These are phyloP conservation scores for Embiotoca jacksoni DNA, from an alignment of 2,113 vertebrate genomes.

Conservation along the genomic window DNA sequence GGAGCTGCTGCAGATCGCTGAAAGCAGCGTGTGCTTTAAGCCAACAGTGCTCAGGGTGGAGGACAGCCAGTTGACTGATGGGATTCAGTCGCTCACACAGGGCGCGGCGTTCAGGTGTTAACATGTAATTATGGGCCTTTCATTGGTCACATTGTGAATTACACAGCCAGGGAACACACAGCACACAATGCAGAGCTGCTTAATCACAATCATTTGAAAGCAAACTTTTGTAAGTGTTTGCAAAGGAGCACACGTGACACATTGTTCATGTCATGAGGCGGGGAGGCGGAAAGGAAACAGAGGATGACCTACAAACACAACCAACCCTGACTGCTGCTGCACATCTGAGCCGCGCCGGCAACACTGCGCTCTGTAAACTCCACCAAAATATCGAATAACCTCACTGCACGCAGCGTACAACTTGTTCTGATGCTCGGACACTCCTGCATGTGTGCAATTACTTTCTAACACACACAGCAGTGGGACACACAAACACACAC, in stretches of 20 bases:
- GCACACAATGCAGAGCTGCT: slow-evolving; percentile 53
- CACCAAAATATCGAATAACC: slow-evolving; percentile 20
- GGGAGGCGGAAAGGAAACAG: neutral
- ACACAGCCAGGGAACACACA: slow-evolving; percentile 63
- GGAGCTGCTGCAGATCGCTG: slow-evolving; percentile 66
- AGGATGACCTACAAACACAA: slow-evolving; percentile 7
- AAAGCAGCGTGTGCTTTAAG: slow-evolving; percentile 59
- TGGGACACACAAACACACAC: slow-evolving; percentile 66
- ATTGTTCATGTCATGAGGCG: slow-evolving; percentile 19
- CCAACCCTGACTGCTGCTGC: neutral
- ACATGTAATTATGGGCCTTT: slow-evolving; percentile 85
- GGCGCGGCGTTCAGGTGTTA: slow-evolving; percentile 79
- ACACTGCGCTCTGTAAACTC: neutral
- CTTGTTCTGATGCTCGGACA: slow-evolving; percentile 43
- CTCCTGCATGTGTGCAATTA: slow-evolving; percentile 49
- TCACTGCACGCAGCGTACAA: slow-evolving; percentile 15
- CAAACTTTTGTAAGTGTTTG: slow-evolving; percentile 53
- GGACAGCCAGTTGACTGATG: slow-evolving; percentile 80
- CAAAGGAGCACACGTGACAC: slow-evolving; percentile 53
- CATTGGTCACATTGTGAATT: slow-evolving; percentile 81
- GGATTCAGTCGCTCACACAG: slow-evolving; percentile 80
- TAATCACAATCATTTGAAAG: slow-evolving; percentile 69
- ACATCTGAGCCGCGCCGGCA: neutral
- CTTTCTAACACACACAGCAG: slow-evolving; percentile 55
- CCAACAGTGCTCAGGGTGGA: slow-evolving; percentile 72